phyloP scores from a whole-genome alignment of 2,113 vertebrate genomes.

The Dermatemys mawii region DNA sequence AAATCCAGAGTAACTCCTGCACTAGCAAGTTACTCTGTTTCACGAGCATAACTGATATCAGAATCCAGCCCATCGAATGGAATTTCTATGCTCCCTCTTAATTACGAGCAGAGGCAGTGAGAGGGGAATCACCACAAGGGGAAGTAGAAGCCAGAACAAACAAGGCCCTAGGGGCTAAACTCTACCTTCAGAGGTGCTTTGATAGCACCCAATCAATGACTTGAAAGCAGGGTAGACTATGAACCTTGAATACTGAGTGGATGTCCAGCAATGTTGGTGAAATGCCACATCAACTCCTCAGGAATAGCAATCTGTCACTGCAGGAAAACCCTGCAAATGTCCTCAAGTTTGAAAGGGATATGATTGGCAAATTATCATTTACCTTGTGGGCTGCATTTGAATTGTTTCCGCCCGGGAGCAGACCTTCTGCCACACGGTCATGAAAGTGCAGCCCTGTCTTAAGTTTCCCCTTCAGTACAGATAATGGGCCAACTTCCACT shows the following conservation, averaged over 20 bases:
- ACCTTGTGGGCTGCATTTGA: conserved; percentile 12
- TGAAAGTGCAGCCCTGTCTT: neutral
- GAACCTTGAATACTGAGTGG: neutral
- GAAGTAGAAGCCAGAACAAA: neutral
- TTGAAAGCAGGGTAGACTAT: neutral
- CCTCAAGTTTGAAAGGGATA: neutral
- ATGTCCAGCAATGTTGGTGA: neutral
- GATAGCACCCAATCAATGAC: neutral
- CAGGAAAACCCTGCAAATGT: neutral
- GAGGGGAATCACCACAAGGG: neutral
- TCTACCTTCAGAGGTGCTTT: neutral
- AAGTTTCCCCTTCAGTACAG: neutral
- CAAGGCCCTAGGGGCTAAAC: neutral
- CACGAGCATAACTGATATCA: neutral
- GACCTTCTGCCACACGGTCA: fast-evolving
- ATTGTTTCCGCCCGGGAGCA: fast-evolving
- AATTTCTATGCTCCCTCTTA: neutral
- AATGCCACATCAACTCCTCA: neutral
- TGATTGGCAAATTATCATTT: neutral
- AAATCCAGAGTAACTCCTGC: neutral
- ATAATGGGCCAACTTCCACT: conserved; percentile 9
- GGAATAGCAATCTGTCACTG: neutral
- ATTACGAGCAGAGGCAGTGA: neutral
- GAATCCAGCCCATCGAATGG: neutral
- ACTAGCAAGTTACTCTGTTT: neutral